Conservation (phyloP, 2,888 invertebrate genomes). For the Tenodera sinensis region DNA sequence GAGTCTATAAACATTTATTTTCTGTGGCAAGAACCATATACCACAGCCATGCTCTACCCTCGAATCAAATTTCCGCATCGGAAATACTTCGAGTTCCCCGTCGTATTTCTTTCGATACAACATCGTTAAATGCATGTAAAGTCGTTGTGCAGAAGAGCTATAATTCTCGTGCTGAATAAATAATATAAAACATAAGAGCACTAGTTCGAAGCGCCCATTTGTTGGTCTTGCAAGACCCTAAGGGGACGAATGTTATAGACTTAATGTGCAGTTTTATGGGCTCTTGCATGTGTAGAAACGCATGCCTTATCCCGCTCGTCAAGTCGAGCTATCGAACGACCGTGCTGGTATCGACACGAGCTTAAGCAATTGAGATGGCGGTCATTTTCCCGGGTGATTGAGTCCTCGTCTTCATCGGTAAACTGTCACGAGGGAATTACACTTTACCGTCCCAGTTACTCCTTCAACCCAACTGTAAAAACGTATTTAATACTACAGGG, state of each 20-base stretch:
- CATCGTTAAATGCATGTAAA: not conserved
- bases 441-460: not conserved
- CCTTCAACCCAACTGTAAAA: conserved; percentile 11
- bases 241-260: not conserved
- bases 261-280: not conserved
- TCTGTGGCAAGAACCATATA: not conserved
- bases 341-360: not conserved
- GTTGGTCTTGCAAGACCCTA: not conserved
- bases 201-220: not conserved
- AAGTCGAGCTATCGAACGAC: not conserved
- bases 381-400: conserved; percentile 11
- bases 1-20: too few relatives aligned
- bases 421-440: not conserved
- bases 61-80: not conserved
- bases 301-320: not conserved
- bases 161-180: not conserved
- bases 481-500: not conserved
- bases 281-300: not conserved
- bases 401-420: conserved; percentile 1
- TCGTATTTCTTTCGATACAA: not conserved
- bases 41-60: not conserved
- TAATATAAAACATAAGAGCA: not conserved
- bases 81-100: not conserved
- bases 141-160: not conserved
- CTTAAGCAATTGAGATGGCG: not conserved